Base-by-base conservation (phyloP, 2,113 vertebrate genomes). In the Callocephalon fimbriatum region DNA sequence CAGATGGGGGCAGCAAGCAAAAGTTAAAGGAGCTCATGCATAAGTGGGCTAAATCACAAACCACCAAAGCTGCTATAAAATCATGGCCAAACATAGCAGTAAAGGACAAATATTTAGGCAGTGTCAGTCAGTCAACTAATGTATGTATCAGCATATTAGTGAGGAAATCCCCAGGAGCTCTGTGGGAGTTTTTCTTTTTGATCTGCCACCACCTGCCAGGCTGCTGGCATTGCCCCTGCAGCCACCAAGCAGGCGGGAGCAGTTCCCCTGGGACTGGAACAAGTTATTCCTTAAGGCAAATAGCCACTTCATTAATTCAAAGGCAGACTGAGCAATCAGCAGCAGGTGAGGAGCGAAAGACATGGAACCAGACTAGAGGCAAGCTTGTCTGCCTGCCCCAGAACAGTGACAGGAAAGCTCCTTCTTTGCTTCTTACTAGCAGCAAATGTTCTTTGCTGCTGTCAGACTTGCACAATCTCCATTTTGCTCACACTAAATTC, bases 101-200 rank as follows among this genome's bases (percentile, higher is more conserved):
- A 53, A 88, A 97, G 97, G 88, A 90, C 90, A 97, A 97, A 95
- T 95, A 95, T 96, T 97, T 97, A 93, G 92, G 95, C 89, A 95
- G 56, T 96, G 95, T 95, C 93, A 96, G 94, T 95, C 93, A 97
- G 88, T 79, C 82, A 95, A 77, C 89, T 95, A 87, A 87, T 65
- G 91, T 97, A 95, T 92, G 86, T 90, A 96, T 95, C 96, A 97
- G 76, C 88, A 95, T 94, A 95, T 96, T 95, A 88, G 94, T 88
- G 85, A 95, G 94, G 96, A 97, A 96, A 97, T 97, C 95, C 94
- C 92, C 95, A 94, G 86, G 82, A 95, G 82, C 97, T 90, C 89
- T 74, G 85, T 90, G 94, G 95, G 93, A 97, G 90, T 72, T 93
- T 96, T 87, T 40, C 92, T 58, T 89, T 96, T 97, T 98, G 95